Base-by-base conservation (phyloP, 2,113 vertebrate genomes). In the Caranx ignobilis region DNA sequence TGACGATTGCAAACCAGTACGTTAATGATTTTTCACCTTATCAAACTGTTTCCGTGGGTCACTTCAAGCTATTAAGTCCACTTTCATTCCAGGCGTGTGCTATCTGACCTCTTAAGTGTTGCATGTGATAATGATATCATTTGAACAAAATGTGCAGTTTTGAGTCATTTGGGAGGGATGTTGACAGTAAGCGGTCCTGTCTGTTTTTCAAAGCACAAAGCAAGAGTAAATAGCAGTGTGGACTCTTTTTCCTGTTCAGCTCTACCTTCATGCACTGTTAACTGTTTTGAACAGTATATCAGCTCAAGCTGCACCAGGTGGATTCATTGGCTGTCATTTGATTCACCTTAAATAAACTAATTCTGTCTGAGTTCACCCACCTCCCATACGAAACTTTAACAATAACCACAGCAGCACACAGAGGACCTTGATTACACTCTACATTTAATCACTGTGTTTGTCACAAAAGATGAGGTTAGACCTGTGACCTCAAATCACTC, bases 121-220 rank as follows among this genome's bases (percentile, higher is more conserved):
- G 39, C 13, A 37, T 15, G 47, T 41, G 50, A 76, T 43, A 41
- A 68, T 52, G 41, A 59, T 45, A 60, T 63, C 6, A 32, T 81
- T 48, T 73, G 59, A 83, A 43, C 10, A 64, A 74, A 75, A 61
- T 50, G 55, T 21, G 32, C 37, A 15, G 56, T 55, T 61, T 43
- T 59, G 21, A 65, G 54, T 48, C 19, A 54, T 6, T 21, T 7
- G 37, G 64, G 41, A 69, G 26, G 6, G 57, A 21, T 66, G 57
- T 55, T 79, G 56, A 76, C 71, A 50, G 50, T 11, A 8, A 35
- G 41, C 7, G 4, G 61, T 59, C 6, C 3, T 34, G 56, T 65
- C 15, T 75, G 65, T 47, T 78, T 63, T 56, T 47, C 75, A 54
- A 66, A 35, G 6, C 32, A 21, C 39, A n/a, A 71, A 71, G 26